These are phyloP conservation scores for Erebia ligea DNA, from an alignment of 2,888 invertebrate genomes.

Conservation along the genomic window DNA sequence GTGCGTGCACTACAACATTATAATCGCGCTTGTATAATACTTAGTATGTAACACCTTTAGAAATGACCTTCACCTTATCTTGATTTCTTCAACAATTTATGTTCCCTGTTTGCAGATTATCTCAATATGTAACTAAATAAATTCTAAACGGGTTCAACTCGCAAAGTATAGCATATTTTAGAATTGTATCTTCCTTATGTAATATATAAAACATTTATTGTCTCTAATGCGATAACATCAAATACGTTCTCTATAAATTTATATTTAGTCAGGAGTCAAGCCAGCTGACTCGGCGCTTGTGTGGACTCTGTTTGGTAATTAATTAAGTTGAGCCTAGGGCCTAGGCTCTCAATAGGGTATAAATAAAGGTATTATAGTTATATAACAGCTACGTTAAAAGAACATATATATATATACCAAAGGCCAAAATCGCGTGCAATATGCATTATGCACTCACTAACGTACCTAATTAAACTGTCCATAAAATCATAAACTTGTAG, in stretches of 20 bases:
- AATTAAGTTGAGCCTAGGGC: too few relatives aligned
- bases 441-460: too few relatives aligned
- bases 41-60: too few relatives aligned
- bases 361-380: too few relatives aligned
- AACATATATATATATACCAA: too few relatives aligned
- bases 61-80: neutral
- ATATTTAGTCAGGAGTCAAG: conserved; percentile 48
- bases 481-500: too few relatives aligned
- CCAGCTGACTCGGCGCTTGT: conserved; percentile 55
- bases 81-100: conserved; percentile 23
- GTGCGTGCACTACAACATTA: neutral
- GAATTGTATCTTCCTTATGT: conserved; percentile 36
- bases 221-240: conserved; percentile 46
- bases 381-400: too few relatives aligned
- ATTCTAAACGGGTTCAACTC: conserved; percentile 43
- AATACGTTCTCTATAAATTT: conserved; percentile 36
- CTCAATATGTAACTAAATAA: conserved; percentile 38
- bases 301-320: neutral
- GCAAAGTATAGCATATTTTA: conserved; percentile 25
- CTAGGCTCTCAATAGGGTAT: neutral
- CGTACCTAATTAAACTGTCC: too few relatives aligned
- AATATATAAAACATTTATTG: conserved; percentile 66
- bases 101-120: neutral
- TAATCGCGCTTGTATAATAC: neutral
- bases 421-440: too few relatives aligned